Base-by-base conservation (phyloP, 2,888 invertebrate genomes). In the Acrocyrtus sp. region DNA sequence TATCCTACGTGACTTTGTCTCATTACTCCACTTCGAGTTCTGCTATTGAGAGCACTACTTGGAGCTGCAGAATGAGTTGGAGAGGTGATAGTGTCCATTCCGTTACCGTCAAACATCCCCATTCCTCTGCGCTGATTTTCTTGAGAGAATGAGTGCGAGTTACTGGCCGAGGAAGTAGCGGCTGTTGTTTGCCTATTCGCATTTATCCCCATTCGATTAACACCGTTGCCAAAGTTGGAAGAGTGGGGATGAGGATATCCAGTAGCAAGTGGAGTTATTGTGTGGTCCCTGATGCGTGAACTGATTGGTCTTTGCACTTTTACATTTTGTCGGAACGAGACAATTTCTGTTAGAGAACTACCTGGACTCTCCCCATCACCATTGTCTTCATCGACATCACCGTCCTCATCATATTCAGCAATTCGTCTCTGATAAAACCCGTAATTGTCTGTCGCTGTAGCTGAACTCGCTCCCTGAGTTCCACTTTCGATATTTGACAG, bases 221-320 rank as follows among this genome's bases (percentile, higher is more conserved):
- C 22, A 21, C 51, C 60, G n/a, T n/a, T n/a, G 21, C 24, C 19
- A n/a, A 53, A 51, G 5, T 39, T 4, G n/a, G 58, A 45, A 12
- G 68, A 41, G 5, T 53, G 54, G 17, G 22, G 26, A 12, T 48
- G 39, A 3, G 69, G n/a, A 6, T 34, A 43, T 0, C 72, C 63
- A n/a, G 75, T 75, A 2, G 75, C 62, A 21, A 75, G 39, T 8
- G 75, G 75, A 17, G 75, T 72, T 1, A 75, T 72, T 1, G 72
- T 57, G 41, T 75, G 75, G 24, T 68, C 75, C 10, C 65, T 57
- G 5, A 75, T 27, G 10, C 58, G 68, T 0, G 72, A 75, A 29
- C 72, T 72, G 21, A 75, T 75, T 24, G 75, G 75, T 26, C 72
- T 53, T 48, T 75, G 75, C 19, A 75, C 68, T 39, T 58, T 34